Base-by-base conservation (phyloP, 2,888 invertebrate species). In the Drosophila algonquin region DNA sequence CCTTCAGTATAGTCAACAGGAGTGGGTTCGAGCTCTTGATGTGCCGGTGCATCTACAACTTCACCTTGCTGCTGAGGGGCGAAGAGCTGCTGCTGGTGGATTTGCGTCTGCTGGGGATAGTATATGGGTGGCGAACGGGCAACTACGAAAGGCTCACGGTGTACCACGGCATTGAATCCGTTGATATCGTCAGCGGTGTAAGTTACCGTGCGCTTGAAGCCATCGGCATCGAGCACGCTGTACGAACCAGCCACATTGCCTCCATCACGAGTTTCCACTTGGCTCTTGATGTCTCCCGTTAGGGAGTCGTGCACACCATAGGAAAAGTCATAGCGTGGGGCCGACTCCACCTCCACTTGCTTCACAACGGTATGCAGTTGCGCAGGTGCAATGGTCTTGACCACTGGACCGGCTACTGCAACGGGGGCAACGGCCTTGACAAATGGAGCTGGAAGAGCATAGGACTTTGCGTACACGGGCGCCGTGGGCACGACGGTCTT, bases 101-200 rank as follows among this genome's bases (percentile, higher is more conserved):
- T 40, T 14, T 40, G 40, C 40, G 40, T 40, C 40, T 40, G 40
- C 40, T 81, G 86, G 21, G 79, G 77, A n/a, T 86, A 86, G 62
- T 70, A 79, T 45, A 74, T 85, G 47, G 86, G 82, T 24, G 1
- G 85, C 79, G 82, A 77, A 50, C 81, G 75, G 6, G 73, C 70
- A 14, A 79, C 79, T 16, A 84, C 70, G 62, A 91, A 54, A 12
- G 93, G 93, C 82, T 93, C 93, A 73, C 93, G 93, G 79, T 92
- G 92, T 16, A 94, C 94, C 45, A 93, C 93, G 50, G 94, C 94
- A 85, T 94, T 93, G 90, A 94, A 94, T 73, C 94, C 94, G 69
- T 93, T 93, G 75, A 93, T 89, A 70, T 93, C 92, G 84, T 93
- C 94, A 62, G 94, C 94, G 24, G 93, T 93, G 86, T 94, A 94